Conservation (phyloP, 2,888 invertebrate genomes). For the Norana najaformis region DNA sequence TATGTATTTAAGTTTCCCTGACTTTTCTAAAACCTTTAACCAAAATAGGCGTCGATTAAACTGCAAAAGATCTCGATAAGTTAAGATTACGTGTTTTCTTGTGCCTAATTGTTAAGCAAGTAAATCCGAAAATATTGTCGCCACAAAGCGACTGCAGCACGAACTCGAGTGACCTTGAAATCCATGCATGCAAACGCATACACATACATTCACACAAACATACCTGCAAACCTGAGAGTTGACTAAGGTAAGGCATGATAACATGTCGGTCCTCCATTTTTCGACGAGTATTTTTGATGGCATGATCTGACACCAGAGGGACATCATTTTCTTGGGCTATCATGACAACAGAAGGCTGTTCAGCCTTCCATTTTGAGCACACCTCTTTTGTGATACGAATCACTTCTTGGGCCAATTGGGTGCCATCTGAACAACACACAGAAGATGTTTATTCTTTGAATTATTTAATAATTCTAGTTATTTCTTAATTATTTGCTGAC, state of each 20-base stretch:
- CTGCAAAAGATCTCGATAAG: neutral
- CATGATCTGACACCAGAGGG: constrained; percentile 68
- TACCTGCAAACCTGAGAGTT: constrained; percentile 27
- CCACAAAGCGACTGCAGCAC: neutral
- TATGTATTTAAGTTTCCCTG: too few species aligned
- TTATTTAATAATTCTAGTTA: neutral
- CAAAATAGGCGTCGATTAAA: neutral
- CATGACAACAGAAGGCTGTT: neutral
- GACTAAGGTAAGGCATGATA: constrained; percentile 74
- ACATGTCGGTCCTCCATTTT: constrained; percentile 91
- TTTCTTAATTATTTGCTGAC: neutral
- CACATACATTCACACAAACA: neutral
- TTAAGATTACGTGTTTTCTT: neutral
- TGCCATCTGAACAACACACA: neutral
- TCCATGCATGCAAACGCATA: neutral
- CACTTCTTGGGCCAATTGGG: neutral
- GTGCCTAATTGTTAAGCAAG: neutral
- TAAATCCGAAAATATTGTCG: constrained; percentile 17
- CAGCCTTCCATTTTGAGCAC: neutral
- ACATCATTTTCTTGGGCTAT: neutral
- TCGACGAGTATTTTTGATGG: constrained; percentile 79
- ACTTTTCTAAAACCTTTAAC: constrained; percentile 16
- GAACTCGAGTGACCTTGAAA: constrained; percentile 5
- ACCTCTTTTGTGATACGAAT: neutral
- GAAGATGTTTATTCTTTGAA: neutral